Conservation (phyloP, 2,888 invertebrate species). For the Trichopoda pennipes region DNA sequence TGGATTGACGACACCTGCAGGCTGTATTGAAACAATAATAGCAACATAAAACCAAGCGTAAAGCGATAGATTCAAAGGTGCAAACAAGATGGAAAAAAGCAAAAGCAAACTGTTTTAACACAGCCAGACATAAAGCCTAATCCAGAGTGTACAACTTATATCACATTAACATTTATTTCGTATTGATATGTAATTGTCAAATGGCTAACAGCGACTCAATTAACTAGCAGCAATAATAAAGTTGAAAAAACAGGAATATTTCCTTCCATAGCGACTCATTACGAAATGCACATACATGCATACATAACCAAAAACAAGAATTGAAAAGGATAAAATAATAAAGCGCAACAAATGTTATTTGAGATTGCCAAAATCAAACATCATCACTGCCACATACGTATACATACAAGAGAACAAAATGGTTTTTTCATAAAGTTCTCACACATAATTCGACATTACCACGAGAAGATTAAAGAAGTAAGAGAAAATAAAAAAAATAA, state of each 20-base stretch:
- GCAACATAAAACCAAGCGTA: not conserved
- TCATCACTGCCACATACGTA: conserved; percentile 27
- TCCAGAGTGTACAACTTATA: conserved; percentile 57
- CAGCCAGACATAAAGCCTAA: not conserved
- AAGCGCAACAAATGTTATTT: conserved; percentile 43
- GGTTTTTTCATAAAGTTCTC: not conserved
- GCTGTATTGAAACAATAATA: not conserved
- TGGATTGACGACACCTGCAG: not conserved
- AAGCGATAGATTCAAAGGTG: conserved; percentile 13
- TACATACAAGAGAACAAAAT: conserved; percentile 3
- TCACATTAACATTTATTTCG: conserved; percentile 68
- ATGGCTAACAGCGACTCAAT: conserved; percentile 47
- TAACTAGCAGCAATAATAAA: conserved; percentile 24
- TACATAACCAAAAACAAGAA: not conserved
- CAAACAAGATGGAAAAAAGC: not conserved
- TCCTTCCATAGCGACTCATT: too few relatives aligned
- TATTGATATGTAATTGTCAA: conserved; percentile 66
- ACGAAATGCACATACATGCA: too few relatives aligned
- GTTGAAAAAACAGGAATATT: not conserved
- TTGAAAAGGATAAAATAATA: conserved; percentile 22
- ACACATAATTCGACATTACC: conserved; percentile 20
- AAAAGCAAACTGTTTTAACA: conserved; percentile 18
- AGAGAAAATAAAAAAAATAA: not conserved
- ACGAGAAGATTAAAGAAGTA: conserved; percentile 1
- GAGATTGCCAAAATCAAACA: conserved; percentile 50